A percentile compares a stretch with the other conserved stretches of the same genome.
These are phyloP conservation scores for Clostera curtula DNA, from an alignment of 2,888 invertebrate species.

Conservation along the genomic window DNA sequence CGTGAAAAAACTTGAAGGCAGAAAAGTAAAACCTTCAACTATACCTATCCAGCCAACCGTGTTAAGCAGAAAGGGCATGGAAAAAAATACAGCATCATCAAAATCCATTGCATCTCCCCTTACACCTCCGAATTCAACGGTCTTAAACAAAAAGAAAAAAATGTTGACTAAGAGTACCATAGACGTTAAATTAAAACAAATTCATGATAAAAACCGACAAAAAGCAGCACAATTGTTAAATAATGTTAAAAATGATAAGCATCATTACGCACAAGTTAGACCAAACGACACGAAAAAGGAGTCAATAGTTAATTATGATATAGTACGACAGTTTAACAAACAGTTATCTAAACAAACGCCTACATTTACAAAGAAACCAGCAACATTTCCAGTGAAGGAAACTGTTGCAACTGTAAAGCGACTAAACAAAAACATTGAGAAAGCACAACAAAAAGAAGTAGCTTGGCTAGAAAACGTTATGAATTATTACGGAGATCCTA, in stretches of 20 bases:
- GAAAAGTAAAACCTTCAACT: constrained; percentile 45
- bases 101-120: constrained; percentile 17
- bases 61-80: constrained; percentile 36
- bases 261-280: constrained; percentile 42
- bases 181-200: constrained; percentile 45
- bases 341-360: constrained; percentile 25
- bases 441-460: constrained; percentile 52
- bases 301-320: constrained; percentile 35
- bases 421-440: constrained; percentile 61
- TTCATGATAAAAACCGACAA: constrained; percentile 50
- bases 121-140: constrained; percentile 50
- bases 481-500: constrained; percentile 53
- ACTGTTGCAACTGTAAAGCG: constrained; percentile 68
- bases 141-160: constrained; percentile 31
- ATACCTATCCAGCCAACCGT: constrained; percentile 50
- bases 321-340: constrained; percentile 27
- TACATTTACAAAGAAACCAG: constrained; percentile 19
- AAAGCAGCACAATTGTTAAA: constrained; percentile 42
- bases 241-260: constrained; percentile 40
- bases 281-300: constrained; percentile 35
- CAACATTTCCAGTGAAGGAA: constrained; percentile 46
- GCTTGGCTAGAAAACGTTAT: constrained; percentile 66
- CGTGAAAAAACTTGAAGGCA: constrained; percentile 39
- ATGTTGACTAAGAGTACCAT: constrained; percentile 54
- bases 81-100: constrained; percentile 13